Base-by-base conservation (phyloP, 2,113 vertebrate genomes). In the Zingel zingel region DNA sequence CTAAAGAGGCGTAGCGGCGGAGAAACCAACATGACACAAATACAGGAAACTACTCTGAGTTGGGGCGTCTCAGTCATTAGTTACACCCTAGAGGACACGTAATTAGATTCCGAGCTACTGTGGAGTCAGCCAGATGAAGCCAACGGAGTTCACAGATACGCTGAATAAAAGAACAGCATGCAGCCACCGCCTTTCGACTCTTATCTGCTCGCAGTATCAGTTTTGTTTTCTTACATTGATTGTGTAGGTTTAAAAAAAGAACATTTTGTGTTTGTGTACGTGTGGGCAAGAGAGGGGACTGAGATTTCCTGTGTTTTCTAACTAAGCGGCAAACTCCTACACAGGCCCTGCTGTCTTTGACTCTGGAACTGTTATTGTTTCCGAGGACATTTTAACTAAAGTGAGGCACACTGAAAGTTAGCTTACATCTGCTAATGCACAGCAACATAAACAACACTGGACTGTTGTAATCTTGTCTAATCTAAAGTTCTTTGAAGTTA, bases 341-440 rank as follows among this genome's bases (percentile, higher is more conserved):
- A 58, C 61, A 64, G 16, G 4, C 79, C 30, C 19, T 11, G 61
- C 54, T 56, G 76, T 30, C 54, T 47, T 15, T 6, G 3, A 5
- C 25, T 59, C 36, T n/a, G 48, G 48, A 64, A 30, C 27, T 78
- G 33, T 71, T 64, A 21, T 48, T 59, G 73, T 62, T 33, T 59
- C 61, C 18, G 39, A 51, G 58, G 66, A 81, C 18, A 2, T 47
- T 59, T 47, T 27, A 39, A 39, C 33, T 5, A 2, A 47, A 47
- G 65, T 19, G 63, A 23, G 13, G n/a, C 39, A 8, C 65, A 5
- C 53, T 66, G 27, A 58, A 30, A 59, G 1, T 78, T 21, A 68
- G 53, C 72, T 58, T 39, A 59, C 62, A 15, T 63, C 56, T 23
- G 82, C 69, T 82, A 85, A 85, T 79, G 75, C 71, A 72, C 66